Evolutionary conservation across 1,140 invertebrate genomes (phyloP), one percentile per base, ranked within the genome.

Genomic region (Aradophagus sp.): DNA sequence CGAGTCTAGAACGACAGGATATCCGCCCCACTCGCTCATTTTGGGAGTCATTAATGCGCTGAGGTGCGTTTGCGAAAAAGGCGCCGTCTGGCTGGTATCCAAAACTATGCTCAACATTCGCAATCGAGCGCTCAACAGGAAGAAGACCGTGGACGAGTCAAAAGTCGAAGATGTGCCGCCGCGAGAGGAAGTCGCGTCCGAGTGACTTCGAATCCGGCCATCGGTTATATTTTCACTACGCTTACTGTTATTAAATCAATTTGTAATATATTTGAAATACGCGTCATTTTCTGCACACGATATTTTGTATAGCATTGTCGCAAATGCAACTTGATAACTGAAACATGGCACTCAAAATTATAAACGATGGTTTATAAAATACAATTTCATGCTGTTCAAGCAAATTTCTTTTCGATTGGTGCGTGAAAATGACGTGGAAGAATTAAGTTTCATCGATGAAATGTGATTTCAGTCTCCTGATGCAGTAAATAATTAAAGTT

Each of bases 1-100:
- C 34, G 88, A 91, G 65, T 85, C 86, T 1, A 84, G 87, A 32
- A 95, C 94, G 0, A 91, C 91, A 2, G 95, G 93, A 13, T 96
- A 95, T 81, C 88, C 89, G 5, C 92, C 92, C 0, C 93, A 95
- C 73, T 86, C 87, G 4, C 58, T 94, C 4, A 86, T 95, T 75
- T 86, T 91, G 42, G 86, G 83, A 6, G 69, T 86, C n/a, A 61
- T 91, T 5, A 83, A 88, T 13, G 73, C 56, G 1, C 69, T 91
- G 6, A 75, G 86, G 4, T 80, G 75, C n/a, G 65, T 88, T 0
- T 88, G 87, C 4, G 87, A 88, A 1, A 80, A 72, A 17, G 86
- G 89, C 10, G 86, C 85, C 0, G 73, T 87, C 0, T 90, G 89
- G 89, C 52, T 91, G 2, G 86, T 90, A 7, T 84, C 84, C 0